These are phyloP conservation scores for Rutilus rutilus DNA, from an alignment of 2,113 vertebrate genomes.

Conservation along the genomic window DNA sequence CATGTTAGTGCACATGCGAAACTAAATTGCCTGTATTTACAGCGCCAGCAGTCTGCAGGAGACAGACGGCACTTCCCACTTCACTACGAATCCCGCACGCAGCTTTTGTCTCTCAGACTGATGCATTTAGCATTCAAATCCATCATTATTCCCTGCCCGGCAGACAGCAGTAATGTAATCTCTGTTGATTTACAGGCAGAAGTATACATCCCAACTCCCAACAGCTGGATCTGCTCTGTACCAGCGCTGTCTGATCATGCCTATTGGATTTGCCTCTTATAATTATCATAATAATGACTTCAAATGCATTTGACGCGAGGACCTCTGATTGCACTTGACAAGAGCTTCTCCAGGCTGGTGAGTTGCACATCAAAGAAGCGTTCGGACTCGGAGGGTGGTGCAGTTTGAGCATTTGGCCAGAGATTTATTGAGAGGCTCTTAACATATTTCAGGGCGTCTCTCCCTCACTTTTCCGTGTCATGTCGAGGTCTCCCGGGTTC, in stretches of 20 bases:
- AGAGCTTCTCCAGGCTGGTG: constrained; percentile 55
- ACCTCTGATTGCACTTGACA: constrained; percentile 69
- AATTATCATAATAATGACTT: constrained; percentile 69
- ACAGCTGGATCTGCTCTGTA: constrained; percentile 45
- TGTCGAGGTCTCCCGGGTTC: constrained; percentile 57
- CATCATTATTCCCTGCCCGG: constrained; percentile 37
- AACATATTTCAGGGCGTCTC: constrained; percentile 64
- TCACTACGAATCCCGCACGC: constrained; percentile 14
- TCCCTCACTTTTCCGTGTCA: constrained; percentile 61
- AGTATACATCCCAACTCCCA: constrained; percentile 45
- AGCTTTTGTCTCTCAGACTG: constrained; percentile 48
- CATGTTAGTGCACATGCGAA: constrained; percentile 9
- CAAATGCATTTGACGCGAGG: constrained; percentile 60
- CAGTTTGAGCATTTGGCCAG: constrained; percentile 57
- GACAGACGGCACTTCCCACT: constrained; percentile 28
- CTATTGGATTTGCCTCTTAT: constrained; percentile 61
- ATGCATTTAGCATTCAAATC: constrained; percentile 47
- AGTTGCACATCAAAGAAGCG: constrained; percentile 70
- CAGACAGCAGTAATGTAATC: constrained; percentile 52
- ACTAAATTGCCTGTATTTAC: neutral
- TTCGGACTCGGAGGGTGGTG: constrained; percentile 61
- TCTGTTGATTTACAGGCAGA: constrained; percentile 49
- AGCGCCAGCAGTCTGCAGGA: neutral
- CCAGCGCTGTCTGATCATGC: constrained; percentile 52
- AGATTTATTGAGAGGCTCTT: constrained; percentile 65